Percentiles rank a stretch among this genome's conserved stretches.
These are phyloP conservation scores for Leptinotarsa lineolata DNA, from an alignment of 1,140 invertebrate genomes.

Conservation along the genomic window DNA sequence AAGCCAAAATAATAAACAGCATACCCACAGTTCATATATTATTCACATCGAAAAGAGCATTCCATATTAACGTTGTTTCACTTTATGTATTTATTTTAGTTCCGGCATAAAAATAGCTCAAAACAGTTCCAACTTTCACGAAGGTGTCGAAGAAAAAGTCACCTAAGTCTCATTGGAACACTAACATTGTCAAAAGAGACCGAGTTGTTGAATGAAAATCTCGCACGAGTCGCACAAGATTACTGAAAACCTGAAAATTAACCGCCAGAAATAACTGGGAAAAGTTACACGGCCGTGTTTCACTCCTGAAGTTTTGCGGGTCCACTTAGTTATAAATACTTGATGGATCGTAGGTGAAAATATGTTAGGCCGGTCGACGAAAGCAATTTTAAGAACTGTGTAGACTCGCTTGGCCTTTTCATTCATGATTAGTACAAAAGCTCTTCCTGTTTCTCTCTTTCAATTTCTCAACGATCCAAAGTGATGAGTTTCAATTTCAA, in stretches of 20 bases:
- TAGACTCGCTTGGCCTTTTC: no score
- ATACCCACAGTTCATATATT: conserved; percentile 23
- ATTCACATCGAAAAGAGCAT: conserved; percentile 16
- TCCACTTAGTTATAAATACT: conserved; percentile 27
- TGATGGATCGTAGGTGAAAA: conserved; percentile 3
- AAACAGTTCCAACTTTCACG: no score
- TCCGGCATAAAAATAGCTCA: background rate
- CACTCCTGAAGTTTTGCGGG: conserved; percentile 12
- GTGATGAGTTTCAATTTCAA: no score
- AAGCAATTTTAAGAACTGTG: background rate
- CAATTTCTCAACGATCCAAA: no score
- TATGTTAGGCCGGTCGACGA: background rate
- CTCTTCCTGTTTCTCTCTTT: no score
- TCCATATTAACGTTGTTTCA: conserved; percentile 19
- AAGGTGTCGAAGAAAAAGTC: no score
- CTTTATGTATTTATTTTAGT: conserved; percentile 20
- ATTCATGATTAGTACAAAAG: no score
- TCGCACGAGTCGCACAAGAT: conserved; percentile 5
- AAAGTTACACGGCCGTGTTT: background rate
- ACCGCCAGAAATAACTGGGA: conserved; percentile 19
- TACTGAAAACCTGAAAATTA: conserved; percentile 25
- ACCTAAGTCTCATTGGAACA: no score
- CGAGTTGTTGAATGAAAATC: no score
- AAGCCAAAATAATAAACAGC: background rate
- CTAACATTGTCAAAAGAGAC: no score